phyloP scores from a whole-genome alignment of 2,797 vertebrate genomes.

The Calcarius lapponicus region DNA sequence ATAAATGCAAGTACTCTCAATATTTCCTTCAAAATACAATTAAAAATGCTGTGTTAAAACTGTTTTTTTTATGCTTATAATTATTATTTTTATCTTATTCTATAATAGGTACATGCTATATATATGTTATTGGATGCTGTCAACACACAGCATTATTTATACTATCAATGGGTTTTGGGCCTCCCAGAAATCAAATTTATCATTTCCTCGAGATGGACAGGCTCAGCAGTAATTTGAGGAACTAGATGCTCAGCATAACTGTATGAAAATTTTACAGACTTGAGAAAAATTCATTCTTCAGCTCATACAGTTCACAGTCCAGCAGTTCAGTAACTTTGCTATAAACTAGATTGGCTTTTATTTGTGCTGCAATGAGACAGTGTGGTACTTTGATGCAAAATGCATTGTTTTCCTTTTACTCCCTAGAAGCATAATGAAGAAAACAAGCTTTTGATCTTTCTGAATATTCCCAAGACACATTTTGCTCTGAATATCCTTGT shows the following conservation, averaged over 20 bases:
- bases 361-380: neutral
- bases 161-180: neutral
- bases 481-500: neutral
- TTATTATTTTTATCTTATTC: neutral
- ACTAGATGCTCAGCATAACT: neutral
- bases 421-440: neutral
- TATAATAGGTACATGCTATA: neutral
- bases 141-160: neutral
- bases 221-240: neutral
- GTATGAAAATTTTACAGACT: neutral
- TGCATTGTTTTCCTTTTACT: neutral
- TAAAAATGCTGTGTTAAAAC: neutral
- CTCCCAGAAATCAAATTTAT: neutral
- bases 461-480: neutral
- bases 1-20: neutral
- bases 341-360: neutral
- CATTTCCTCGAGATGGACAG: neutral
- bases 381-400: neutral
- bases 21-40: neutral
- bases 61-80: neutral
- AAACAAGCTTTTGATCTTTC: constrained; percentile 37
- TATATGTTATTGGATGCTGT: neutral
- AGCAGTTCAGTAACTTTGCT: neutral
- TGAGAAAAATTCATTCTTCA: neutral
- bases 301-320: neutral